phyloP scores from a whole-genome alignment of 2,113 vertebrate genomes.

The Setophaga kirtlandii region DNA sequence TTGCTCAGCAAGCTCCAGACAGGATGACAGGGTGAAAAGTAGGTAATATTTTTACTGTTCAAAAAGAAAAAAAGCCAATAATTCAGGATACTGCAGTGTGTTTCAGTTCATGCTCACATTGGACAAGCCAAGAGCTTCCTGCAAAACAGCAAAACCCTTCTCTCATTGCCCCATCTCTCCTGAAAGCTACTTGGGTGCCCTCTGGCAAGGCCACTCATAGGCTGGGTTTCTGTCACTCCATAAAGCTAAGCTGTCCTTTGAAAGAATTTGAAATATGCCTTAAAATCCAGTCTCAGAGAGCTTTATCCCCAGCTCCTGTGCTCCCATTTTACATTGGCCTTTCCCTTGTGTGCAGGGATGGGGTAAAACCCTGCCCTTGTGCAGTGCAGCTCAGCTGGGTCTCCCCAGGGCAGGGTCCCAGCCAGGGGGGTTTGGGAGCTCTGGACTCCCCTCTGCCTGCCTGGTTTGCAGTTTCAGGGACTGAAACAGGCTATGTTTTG shows the following conservation, averaged over 20 bases:
- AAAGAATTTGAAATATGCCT: background rate
- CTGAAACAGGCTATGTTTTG: no score
- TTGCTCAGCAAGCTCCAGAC: background rate
- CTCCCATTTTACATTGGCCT: background rate
- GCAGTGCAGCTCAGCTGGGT: background rate
- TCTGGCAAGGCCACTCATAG: background rate
- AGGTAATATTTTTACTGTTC: slow-evolving; percentile 1
- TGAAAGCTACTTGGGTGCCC: background rate
- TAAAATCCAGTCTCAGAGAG: background rate
- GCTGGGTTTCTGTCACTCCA: background rate
- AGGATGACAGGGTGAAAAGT: background rate
- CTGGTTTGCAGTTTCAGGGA: background rate
- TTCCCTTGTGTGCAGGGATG: background rate
- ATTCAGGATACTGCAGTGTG: background rate
- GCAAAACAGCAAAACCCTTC: background rate
- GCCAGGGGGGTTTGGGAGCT: background rate
- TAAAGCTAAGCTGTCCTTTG: background rate
- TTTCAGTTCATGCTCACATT: background rate
- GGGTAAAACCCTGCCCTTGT: background rate
- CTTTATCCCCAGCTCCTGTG: background rate
- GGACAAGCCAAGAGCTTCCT: background rate
- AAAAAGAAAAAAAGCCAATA: background rate
- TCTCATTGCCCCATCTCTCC: background rate
- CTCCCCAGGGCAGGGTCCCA: background rate
- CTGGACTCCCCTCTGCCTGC: background rate